phyloP scores from a whole-genome alignment of 2,888 invertebrate genomes.

The Argyra leucocephala region DNA sequence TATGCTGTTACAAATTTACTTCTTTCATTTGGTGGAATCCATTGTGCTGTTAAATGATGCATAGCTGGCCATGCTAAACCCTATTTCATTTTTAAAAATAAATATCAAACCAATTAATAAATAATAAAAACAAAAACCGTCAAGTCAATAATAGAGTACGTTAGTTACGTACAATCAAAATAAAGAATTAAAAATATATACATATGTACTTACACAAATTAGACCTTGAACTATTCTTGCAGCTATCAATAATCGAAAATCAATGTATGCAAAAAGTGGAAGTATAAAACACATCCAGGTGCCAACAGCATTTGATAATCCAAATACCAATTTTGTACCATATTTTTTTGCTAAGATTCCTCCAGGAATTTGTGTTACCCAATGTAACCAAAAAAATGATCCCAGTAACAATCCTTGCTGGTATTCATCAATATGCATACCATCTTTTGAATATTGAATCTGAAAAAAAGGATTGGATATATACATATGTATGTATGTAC shows the following conservation, averaged over 20 bases:
- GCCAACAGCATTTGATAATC: slow-evolving; percentile 54
- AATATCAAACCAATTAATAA: neutral
- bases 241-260: slow-evolving; percentile 49
- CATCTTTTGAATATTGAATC: slow-evolving; percentile 32
- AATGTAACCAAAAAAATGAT: slow-evolving; percentile 65
- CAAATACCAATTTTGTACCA: slow-evolving; percentile 63
- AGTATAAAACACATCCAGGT: slow-evolving; percentile 56
- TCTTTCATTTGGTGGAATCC: slow-evolving; percentile 74
- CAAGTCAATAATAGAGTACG: no score
- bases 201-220: slow-evolving; percentile 49
- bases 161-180: no score
- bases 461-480: slow-evolving; percentile 22
- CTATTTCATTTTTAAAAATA: no score
- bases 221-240: slow-evolving; percentile 60
- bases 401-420: slow-evolving; percentile 56
- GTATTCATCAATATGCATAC: slow-evolving; percentile 56
- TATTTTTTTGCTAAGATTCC: slow-evolving; percentile 58
- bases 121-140: no score
- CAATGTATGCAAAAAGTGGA: slow-evolving; percentile 53
- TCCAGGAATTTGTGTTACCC: slow-evolving; percentile 62
- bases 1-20: slow-evolving; percentile 60
- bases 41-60: slow-evolving; percentile 67
- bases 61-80: slow-evolving; percentile 66
- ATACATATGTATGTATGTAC: slow-evolving; percentile 10
- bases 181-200: neutral